A percentile compares a stretch with the other conserved stretches of the same genome.
These are phyloP conservation scores for Hydropsyche tenuis DNA, from an alignment of 1,140 invertebrate genomes.

Conservation along the genomic window DNA sequence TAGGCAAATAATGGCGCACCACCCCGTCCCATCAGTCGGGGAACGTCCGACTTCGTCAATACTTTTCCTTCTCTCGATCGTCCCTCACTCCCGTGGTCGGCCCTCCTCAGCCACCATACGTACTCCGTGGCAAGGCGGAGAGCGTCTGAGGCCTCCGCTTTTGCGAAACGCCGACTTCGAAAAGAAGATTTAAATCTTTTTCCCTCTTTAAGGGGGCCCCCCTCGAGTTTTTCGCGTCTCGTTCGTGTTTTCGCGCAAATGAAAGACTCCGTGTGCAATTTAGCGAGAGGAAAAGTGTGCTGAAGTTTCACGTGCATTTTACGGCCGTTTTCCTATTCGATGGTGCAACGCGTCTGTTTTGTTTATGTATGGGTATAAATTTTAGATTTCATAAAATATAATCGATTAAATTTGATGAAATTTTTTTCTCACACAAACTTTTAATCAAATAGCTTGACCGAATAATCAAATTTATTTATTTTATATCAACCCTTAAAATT, in stretches of 20 bases:
- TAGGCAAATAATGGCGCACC: conserved; percentile 49
- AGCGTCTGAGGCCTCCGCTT: neutral
- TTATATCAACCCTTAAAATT: too few relatives aligned
- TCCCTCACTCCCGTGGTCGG: too few relatives aligned
- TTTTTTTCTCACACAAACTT: too few relatives aligned
- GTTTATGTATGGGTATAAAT: neutral
- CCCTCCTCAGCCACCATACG: too few relatives aligned
- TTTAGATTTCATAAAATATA: neutral
- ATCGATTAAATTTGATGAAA: neutral
- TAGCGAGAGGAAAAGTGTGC: conserved; percentile 19
- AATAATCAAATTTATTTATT: too few relatives aligned
- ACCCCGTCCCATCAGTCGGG: conserved; percentile 33
- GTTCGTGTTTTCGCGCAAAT: conserved; percentile 28
- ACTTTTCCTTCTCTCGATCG: too few relatives aligned
- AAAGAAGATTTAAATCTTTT: conserved; percentile 35
- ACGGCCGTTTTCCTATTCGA: conserved; percentile 1
- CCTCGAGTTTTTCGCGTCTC: too few relatives aligned
- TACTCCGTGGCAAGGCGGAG: too few relatives aligned
- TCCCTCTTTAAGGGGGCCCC: neutral
- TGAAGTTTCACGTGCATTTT: conserved; percentile 28
- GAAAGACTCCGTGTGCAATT: conserved; percentile 27
- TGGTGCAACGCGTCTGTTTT: neutral
- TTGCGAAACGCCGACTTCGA: too few relatives aligned
- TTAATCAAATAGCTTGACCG: too few relatives aligned
- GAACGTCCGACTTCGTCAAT: neutral